Percentiles rank a stretch among this genome's conserved stretches.
Evolutionary conservation across 2,113 vertebrate species (phyloP).

Genomic region (Trematomus loennbergii): DNA sequence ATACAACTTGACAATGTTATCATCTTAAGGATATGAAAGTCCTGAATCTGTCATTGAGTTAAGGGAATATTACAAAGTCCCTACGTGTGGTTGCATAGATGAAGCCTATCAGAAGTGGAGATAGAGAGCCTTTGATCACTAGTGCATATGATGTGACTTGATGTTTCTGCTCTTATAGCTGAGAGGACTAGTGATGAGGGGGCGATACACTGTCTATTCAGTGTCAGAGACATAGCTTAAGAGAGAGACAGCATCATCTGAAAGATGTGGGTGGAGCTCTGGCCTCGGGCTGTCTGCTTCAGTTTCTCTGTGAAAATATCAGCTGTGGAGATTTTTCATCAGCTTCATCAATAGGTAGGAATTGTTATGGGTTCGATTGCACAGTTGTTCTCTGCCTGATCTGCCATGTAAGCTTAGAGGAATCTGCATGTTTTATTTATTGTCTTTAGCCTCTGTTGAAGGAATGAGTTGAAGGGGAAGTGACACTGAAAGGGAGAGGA

Average conservation of each 20-base stretch:
- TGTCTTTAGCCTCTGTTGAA: conserved; percentile 11
- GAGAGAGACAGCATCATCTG: conserved; percentile 56
- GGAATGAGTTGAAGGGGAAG: conserved; percentile 34
- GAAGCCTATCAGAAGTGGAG: neutral
- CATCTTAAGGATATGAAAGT: conserved; percentile 13
- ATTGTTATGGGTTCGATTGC: conserved; percentile 14
- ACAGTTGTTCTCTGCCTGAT: conserved; percentile 1
- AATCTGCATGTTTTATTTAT: conserved; percentile 18
- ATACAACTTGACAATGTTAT: conserved; percentile 39
- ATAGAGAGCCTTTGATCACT: conserved; percentile 41
- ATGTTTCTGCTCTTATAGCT: conserved; percentile 63
- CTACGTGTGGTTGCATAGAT: neutral
- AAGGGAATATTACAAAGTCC: neutral
- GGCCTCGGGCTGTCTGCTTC: conserved; percentile 35
- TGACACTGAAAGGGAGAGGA: conserved; percentile 29
- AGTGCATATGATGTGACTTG: conserved; percentile 33
- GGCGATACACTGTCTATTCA: conserved; percentile 75
- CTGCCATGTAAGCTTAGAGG: neutral
- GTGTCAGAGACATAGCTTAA: conserved; percentile 28
- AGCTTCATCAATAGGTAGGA: conserved; percentile 43
- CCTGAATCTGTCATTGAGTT: neutral
- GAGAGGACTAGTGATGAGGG: conserved; percentile 79
- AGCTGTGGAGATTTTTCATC: conserved; percentile 31
- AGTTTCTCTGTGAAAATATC: neutral
- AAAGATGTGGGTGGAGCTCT: conserved; percentile 55